Evolutionary conservation across 2,888 invertebrate genomes (phyloP), one percentile per base, ranked within the genome.

Genomic region (Troilus luridus): DNA sequence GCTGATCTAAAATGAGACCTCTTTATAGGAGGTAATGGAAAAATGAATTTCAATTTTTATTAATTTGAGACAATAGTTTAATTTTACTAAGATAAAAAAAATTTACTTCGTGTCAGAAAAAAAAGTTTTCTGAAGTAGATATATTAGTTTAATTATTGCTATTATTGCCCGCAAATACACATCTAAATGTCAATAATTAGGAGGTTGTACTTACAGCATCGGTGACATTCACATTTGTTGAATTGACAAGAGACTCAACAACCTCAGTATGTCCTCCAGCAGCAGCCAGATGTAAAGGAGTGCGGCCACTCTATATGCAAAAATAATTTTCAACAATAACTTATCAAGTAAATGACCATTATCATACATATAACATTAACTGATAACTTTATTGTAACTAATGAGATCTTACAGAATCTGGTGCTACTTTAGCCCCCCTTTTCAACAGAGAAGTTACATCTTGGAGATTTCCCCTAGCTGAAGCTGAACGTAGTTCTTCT

Each of bases 251-350:
- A 90, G 94, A 93, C 92, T 94, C 94, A 91, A 95, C 95, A 41
- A 94, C 94, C 60, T 95, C 94, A 24, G 94, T 93, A 92, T 95
- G 95, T 62, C 95, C 95, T 92, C 94, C 95, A 88, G 95, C 94
- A 54, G 95, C 95, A 62, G 95, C 95, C 93, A 95, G 94, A 93
- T 95, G 95, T 64, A 96, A 94, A 2, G 95, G 95, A 90, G 95
- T 95, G 88, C 94, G 93, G n/a, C 94, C 94, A 93, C 94, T 93
- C 95, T 94, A 92, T 94, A 7, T n/a, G 56, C 56, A 85, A n/a
- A 21, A 9, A 58, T 93, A 54, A 9, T 54, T 5, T 54, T 8
- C 21, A 85, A 56, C 81, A 9, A 24, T 85, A 21, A 9, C 6
- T 54, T 7, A 10, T 11, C 56, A 5, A 85, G 21, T 56, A 56